Base-by-base conservation (phyloP, 2,888 invertebrate genomes). In the Acanthosepion pharaonis region DNA sequence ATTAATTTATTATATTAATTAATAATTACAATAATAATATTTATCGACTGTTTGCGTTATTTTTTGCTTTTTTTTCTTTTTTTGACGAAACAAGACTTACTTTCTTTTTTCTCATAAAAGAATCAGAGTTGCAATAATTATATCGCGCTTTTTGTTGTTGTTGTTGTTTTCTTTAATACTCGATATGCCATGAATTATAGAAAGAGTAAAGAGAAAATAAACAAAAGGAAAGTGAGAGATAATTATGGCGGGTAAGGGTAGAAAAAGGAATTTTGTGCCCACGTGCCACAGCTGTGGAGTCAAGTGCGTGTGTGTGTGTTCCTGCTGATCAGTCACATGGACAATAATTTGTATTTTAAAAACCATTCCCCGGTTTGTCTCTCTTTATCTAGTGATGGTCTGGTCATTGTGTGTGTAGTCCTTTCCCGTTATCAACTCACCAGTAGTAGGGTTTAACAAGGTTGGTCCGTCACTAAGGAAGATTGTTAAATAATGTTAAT, bases 211-310 rank as follows among this genome's bases (percentile, higher is more conserved):
- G n/a, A 78, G 4, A 18, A 78, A 78, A 78, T 78, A n/a, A 78
- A n/a, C 8, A 5, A 78, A 15, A 33, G 18, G 33, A 78, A n/a
- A n/a, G n/a, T 78, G 78, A 5, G n/a, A 33, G 11, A n/a, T 1
- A 78, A 78, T 78, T n/a, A 78, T 78, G 78, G n/a, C n/a, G 78
- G n/a, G 78, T 33, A 78, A n/a, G 78, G 78, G 78, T 28, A n/a
- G n/a, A 78, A 78, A 78, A 78, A 78, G 78, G 78, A 78, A 78
- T 78, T 78, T 78, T 78, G n/a, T 78, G 33, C 78, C 78, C 78
- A 78, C 78, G 78, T 78, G 78, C 78, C 78, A 78, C 78, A 78
- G 78, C 78, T 78, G 78, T 59, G 23, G 20, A 59, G 59, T 20
- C 59, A 23, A 33, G n/a, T 78, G 78, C 78, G 78, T n/a, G 78